A percentile compares a stretch with the other conserved stretches of the same genome.
These are phyloP conservation scores for Phragmatobia fuliginosa DNA, from an alignment of 2,888 invertebrate genomes.

Conservation along the genomic window DNA sequence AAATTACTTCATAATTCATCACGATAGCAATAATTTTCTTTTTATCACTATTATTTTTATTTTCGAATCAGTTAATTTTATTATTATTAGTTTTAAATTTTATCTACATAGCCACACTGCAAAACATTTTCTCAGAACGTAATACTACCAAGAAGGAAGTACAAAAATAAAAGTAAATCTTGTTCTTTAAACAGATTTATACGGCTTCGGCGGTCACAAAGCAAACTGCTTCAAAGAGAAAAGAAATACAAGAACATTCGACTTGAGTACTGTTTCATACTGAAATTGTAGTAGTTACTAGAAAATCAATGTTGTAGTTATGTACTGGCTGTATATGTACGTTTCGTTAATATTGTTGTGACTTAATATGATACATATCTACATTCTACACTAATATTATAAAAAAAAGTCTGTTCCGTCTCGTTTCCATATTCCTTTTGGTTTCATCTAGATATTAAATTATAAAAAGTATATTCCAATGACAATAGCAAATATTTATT, in stretches of 20 bases:
- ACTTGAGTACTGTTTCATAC: constrained; percentile 25
- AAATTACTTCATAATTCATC: too few species aligned
- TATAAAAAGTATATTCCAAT: too few species aligned
- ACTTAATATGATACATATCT: not conserved
- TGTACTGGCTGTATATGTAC: not conserved
- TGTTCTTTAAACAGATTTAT: constrained; percentile 59
- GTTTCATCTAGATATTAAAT: too few species aligned
- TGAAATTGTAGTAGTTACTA: constrained; percentile 34
- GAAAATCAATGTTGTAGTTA: constrained; percentile 50
- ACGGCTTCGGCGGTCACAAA: constrained; percentile 59
- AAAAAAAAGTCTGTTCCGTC: too few species aligned
- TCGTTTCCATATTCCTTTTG: too few species aligned
- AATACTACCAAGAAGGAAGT: constrained; percentile 27
- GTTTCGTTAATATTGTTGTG: not conserved
- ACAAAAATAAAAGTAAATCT: constrained; percentile 50
- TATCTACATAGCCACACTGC: constrained; percentile 13
- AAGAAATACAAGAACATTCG: constrained; percentile 43
- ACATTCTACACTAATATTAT: too few species aligned
- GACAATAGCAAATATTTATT: too few species aligned
- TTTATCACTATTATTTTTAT: not conserved
- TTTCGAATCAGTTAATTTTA: not conserved
- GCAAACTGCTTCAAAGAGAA: constrained; percentile 52
- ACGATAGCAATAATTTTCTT: not conserved
- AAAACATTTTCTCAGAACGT: constrained; percentile 6
- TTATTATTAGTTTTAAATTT: not conserved